A percentile compares a stretch with the other conserved stretches of the same genome.
Conservation (phyloP, 1,140 invertebrate species). For the Caerostris darwini region DNA sequence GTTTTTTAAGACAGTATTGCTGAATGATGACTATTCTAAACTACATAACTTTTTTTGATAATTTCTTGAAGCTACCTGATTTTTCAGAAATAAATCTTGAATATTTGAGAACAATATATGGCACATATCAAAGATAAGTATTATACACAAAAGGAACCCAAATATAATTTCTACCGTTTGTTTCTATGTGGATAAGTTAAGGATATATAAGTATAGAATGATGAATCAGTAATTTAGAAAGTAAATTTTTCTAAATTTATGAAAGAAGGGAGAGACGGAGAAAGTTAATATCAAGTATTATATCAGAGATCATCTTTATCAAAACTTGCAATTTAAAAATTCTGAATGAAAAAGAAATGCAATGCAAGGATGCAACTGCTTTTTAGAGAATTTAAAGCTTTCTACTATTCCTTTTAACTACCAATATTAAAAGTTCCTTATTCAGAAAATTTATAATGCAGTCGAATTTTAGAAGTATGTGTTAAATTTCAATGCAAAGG, state of each 20-base stretch:
- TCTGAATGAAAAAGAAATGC: not conserved
- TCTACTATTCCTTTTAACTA: slow-evolving; percentile 5
- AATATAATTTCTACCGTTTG: not conserved
- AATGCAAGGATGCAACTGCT: no score
- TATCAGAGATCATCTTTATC: not conserved
- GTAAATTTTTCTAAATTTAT: slow-evolving; percentile 1
- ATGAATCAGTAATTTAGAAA: not conserved
- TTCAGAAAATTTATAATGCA: not conserved
- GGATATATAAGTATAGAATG: not conserved
- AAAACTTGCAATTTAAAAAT: slow-evolving; percentile 13
- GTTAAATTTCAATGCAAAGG: slow-evolving; percentile 50
- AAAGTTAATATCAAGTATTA: not conserved
- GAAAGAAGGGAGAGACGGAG: not conserved
- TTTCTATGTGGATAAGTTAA: not conserved
- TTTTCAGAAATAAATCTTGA: not conserved
- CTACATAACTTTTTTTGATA: not conserved
- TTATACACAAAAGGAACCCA: not conserved
- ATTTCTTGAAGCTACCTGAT: not conserved
- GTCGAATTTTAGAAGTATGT: slow-evolving; percentile 12
- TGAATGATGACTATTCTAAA: not conserved
- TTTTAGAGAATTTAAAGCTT: not conserved
- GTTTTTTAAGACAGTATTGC: not conserved
- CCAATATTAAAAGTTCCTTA: not conserved
- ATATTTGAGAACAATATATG: slow-evolving; percentile 6
- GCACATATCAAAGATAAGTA: slow-evolving; percentile 26